Percentiles rank a stretch among this genome's conserved stretches.
phyloP scores from a whole-genome alignment of 1,140 invertebrate species.

The Trissolcus basalis region DNA sequence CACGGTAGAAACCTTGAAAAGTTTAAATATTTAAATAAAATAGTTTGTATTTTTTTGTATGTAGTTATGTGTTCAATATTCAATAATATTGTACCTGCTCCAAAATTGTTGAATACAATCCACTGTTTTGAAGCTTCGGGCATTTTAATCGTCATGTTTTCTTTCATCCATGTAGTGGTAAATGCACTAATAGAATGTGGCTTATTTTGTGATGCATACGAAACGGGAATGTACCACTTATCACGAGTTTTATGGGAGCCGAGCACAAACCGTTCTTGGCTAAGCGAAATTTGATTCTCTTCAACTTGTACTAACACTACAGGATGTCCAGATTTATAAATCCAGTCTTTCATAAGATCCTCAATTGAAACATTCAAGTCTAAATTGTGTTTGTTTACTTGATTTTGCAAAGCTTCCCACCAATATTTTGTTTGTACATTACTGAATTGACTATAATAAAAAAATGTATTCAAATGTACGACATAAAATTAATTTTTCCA shows the following conservation, averaged over 20 bases:
- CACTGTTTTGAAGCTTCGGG: conserved; percentile 75
- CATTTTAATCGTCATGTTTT: conserved; percentile 41
- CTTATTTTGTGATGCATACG: conserved; percentile 75
- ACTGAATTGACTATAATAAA: conserved; percentile 15
- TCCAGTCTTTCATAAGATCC: conserved; percentile 83
- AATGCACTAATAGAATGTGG: conserved; percentile 76
- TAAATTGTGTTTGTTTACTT: conserved; percentile 65
- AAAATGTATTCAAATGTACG: too few relatives aligned
- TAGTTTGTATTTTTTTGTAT: too few relatives aligned
- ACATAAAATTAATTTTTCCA: too few relatives aligned
- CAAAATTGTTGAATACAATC: conserved; percentile 82
- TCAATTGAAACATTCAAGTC: conserved; percentile 63
- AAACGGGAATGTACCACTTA: conserved; percentile 80
- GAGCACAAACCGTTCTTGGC: conserved; percentile 60
- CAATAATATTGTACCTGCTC: conserved; percentile 78
- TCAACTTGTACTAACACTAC: conserved; percentile 79
- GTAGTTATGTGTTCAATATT: too few relatives aligned
- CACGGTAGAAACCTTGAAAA: conserved; percentile 84
- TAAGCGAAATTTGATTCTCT: conserved; percentile 67
- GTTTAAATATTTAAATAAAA: conserved; percentile 1
- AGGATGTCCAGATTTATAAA: conserved; percentile 84
- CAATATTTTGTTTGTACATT: conserved; percentile 76
- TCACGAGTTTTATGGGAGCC: conserved; percentile 15
- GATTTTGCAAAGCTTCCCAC: conserved; percentile 78
- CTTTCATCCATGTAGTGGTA: conserved; percentile 72